These are phyloP conservation scores for Rhagonycha fulva DNA, from an alignment of 2,888 invertebrate species.

Conservation along the genomic window DNA sequence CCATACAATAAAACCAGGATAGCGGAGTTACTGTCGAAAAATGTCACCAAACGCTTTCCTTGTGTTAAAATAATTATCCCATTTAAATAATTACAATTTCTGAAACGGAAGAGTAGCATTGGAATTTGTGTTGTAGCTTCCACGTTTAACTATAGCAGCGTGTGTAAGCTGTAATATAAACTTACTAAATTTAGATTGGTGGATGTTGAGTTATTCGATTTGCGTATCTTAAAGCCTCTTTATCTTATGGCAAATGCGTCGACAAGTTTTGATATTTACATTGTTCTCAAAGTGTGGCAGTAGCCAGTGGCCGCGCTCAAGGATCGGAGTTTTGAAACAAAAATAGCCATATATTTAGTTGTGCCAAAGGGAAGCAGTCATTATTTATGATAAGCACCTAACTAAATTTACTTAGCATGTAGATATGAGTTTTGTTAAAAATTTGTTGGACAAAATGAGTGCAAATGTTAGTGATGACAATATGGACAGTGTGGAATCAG, in stretches of 20 bases:
- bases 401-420: constrained; percentile 10
- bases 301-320: constrained; percentile 28
- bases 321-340: constrained; percentile 22
- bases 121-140: neutral
- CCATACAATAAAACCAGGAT: neutral
- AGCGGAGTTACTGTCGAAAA: neutral
- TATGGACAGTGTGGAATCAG: constrained; percentile 42
- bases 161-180: constrained; percentile 1
- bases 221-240: constrained; percentile 21
- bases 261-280: constrained; percentile 20
- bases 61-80: neutral
- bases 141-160: neutral
- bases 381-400: constrained; percentile 7
- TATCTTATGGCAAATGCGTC: constrained; percentile 8
- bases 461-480: constrained; percentile 42
- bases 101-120: neutral
- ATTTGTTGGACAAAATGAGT: constrained; percentile 49
- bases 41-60: neutral
- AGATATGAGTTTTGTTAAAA: constrained; percentile 52
- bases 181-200: constrained; percentile 18
- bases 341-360: constrained; percentile 29
- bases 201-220: constrained; percentile 22
- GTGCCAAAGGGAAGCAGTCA: constrained; percentile 22
- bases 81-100: neutral
- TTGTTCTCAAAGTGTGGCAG: constrained; percentile 21